Evolutionary conservation across 1,140 invertebrate species (phyloP).

Genomic region (Conopomorpha cramerella): DNA sequence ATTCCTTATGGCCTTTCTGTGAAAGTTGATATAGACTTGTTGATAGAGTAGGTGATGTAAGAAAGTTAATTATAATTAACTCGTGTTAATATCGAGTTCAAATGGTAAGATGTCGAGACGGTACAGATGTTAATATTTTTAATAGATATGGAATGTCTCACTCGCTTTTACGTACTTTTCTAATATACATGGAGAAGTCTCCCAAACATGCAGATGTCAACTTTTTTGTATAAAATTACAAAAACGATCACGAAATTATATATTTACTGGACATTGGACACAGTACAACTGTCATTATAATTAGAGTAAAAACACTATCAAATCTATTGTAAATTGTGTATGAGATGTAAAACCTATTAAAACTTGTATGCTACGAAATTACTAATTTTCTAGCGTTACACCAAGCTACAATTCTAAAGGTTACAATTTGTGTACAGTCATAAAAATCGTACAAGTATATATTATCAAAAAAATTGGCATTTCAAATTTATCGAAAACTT

Average conservation of each 20-base stretch:
- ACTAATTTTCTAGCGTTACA: conserved; percentile 39
- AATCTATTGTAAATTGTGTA: conserved; percentile 34
- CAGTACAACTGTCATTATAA: no score
- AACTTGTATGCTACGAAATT: conserved; percentile 12
- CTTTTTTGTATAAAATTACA: conserved; percentile 60
- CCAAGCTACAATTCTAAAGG: conserved; percentile 46
- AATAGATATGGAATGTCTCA: conserved; percentile 58
- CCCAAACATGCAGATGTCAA: conserved; percentile 38
- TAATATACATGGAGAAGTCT: conserved; percentile 27
- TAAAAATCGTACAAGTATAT: conserved; percentile 54
- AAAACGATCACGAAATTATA: conserved; percentile 49
- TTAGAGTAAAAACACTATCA: conserved; percentile 42
- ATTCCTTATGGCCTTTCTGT: conserved; percentile 16
- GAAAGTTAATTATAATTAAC: conserved; percentile 7
- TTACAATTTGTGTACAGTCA: conserved; percentile 48
- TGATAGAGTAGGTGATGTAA: not conserved
- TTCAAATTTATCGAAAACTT: conserved; percentile 33
- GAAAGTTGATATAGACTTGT: not conserved
- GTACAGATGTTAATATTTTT: not conserved
- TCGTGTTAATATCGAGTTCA: conserved; percentile 7
- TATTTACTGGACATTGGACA: conserved; percentile 25
- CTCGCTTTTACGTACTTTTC: conserved; percentile 36
- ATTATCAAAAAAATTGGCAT: conserved; percentile 49
- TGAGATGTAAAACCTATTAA: conserved; percentile 30
- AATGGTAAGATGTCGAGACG: not conserved